Base-by-base conservation (phyloP, 2,888 invertebrate genomes). In the Amiota communis region DNA sequence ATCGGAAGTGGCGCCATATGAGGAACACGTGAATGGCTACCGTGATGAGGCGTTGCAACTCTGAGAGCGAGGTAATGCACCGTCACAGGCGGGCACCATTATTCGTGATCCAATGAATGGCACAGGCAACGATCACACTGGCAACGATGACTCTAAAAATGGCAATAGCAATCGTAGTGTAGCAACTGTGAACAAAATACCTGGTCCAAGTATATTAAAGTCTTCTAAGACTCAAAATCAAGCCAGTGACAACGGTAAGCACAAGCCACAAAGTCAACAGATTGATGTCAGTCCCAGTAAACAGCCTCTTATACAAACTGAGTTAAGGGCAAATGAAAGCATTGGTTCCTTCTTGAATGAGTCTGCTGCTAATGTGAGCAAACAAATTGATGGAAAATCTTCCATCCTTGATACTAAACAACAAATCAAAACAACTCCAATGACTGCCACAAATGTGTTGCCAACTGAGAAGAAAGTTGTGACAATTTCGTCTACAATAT, bases 41-140 rank as follows among this genome's bases (percentile, higher is more conserved):
- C 80, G 80, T 49, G 85, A 86, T 71, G 88, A 87, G 77, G 85
- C 79, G 47, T 76, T 88, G 85, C 88, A 88, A 81, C 88, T 92
- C 86, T 91, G 92, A 86, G 92, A 92, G 88, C 92, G 92, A 75
- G 91, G 91, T 75, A 90, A 90, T 83, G 91, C 83, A 80, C 78
- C 84, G 79, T 81, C 84, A 71, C 76, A 81, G 36, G 74, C 81
- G 63, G 79, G 79, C 59, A 56, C 76, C 78, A 78, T 72, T 71
- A 77, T 53, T 3, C 15, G 53, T 15, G 65, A 36, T 10, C 48
- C 15, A 4, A 36, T 20, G 9, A 68, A 57, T n/a, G 70, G 72
- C 71, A 77, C 71, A 72, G 13, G 36, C 59, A 3, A 70, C 48
- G 23, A 53, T n/a, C n/a, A n/a, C n/a, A n/a, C n/a, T 65, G 72